phyloP scores from a whole-genome alignment of 2,113 vertebrate species.

The Jaculus jaculus region DNA sequence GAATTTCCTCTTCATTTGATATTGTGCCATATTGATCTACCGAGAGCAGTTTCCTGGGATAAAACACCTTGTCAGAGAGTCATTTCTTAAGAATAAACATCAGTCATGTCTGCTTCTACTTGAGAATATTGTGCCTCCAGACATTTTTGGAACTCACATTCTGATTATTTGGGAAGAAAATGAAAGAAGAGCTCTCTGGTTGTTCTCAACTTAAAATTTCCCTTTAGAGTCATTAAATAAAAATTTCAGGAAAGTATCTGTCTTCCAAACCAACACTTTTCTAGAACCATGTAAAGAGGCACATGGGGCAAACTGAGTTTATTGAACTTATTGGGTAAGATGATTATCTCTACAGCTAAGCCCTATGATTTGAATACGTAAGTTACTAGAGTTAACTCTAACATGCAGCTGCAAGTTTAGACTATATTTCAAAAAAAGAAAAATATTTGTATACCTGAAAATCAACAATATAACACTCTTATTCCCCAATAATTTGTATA shows the following conservation, averaged over 20 bases:
- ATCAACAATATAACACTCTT: neutral
- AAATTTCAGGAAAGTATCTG: constrained; percentile 46
- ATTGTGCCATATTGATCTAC: neutral
- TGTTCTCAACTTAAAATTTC: constrained; percentile 39
- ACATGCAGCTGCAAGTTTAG: constrained; percentile 39
- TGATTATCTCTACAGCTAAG: constrained; percentile 47
- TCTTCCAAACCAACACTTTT: constrained; percentile 53
- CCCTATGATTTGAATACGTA: constrained; percentile 27
- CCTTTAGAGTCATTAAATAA: constrained; percentile 39
- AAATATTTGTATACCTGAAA: constrained; percentile 41
- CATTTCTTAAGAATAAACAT: constrained; percentile 39
- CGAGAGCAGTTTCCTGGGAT: neutral
- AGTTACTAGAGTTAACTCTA: constrained; percentile 37
- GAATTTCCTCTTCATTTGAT: constrained; percentile 26
- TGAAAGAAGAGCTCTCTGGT: neutral
- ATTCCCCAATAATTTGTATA: constrained; percentile 48
- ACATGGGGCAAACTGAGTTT: constrained; percentile 40
- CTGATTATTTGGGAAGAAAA: constrained; percentile 49
- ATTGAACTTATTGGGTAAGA: constrained; percentile 12
- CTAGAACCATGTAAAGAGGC: constrained; percentile 40
- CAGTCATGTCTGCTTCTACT: constrained; percentile 16
- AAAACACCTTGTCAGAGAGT: constrained; percentile 11
- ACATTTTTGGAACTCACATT: neutral
- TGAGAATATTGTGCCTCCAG: neutral
- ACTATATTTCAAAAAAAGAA: constrained; percentile 30